Base-by-base conservation (phyloP, 1,140 invertebrate genomes). In the Panagrolaimus sp. region DNA sequence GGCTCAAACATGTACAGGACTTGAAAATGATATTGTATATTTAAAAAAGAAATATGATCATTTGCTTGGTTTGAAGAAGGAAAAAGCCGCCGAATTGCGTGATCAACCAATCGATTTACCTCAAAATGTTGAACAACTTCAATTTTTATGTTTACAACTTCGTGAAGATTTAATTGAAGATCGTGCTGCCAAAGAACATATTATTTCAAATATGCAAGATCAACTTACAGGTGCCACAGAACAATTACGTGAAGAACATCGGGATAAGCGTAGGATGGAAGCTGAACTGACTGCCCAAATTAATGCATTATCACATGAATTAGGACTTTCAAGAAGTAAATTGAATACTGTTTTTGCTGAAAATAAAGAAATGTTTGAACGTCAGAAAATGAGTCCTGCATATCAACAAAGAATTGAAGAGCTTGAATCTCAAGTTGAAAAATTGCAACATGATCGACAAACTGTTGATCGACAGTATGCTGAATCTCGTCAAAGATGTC, bases 31-130 rank as follows among this genome's bases (percentile, higher is more conserved):
- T 67, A 71, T 47, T 63, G 43, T 66, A 21, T 12, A 58, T 26
- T 77, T 52, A 15, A 58, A 58, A 44, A 48, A 26, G 38, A 58
- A 67, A 21, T 71, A 75, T 32, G 14, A 71, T 46, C 46, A 62
- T 14, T 26, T 89, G 89, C 80, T 91, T 92, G 0, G 88, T 90
- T 65, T 69, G n/a, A 76, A 75, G 10, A 55, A 48, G 14, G 65
- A 74, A 63, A 77, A 76, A 21, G 73, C 73, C 0, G 65, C 64
- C 7, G 89, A 92, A 74, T 87, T 97, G 72, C 91, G 94, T 83
- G 92, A 91, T 84, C 92, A 97, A 84, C 87, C 89, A 65, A 97
- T 97, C 52, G 90, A 97, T 84, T 86, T 98, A 70, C 95, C 95
- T 2, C 90, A 93, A 83, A 91, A 88, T 74, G 89, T 95, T 15